A percentile compares a stretch with the other conserved stretches of the same genome.
These are phyloP conservation scores for Tupaia tana DNA, from an alignment of 2,113 vertebrate genomes.

Conservation along the genomic window DNA sequence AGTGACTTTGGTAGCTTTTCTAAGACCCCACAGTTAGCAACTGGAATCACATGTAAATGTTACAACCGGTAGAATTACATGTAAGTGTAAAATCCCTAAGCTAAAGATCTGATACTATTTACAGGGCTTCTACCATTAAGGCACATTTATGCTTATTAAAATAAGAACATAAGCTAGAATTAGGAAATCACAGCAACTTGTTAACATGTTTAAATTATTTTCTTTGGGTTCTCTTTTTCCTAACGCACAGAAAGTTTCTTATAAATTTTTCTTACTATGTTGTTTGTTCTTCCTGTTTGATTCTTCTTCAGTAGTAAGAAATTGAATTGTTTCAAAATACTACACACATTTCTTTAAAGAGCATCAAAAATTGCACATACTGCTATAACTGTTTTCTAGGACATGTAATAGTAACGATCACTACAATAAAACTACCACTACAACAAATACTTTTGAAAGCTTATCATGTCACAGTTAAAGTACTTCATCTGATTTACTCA, in stretches of 20 bases:
- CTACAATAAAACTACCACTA: background rate
- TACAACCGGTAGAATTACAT: background rate
- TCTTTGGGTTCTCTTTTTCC: background rate
- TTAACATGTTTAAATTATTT: background rate
- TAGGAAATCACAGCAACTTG: slow-evolving; percentile 12
- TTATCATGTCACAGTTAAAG: background rate
- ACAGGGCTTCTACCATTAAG: background rate
- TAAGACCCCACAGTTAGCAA: background rate
- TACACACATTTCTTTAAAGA: background rate
- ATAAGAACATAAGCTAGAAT: slow-evolving; percentile 11
- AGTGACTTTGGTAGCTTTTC: background rate
- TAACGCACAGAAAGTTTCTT: background rate
- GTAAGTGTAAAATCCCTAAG: background rate
- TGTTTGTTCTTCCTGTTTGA: background rate
- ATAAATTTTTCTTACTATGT: background rate
- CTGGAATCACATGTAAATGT: background rate
- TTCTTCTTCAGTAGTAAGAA: background rate
- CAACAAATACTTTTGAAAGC: background rate
- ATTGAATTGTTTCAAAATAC: background rate
- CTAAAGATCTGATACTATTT: background rate
- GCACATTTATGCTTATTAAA: slow-evolving; percentile 16
- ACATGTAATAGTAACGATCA: background rate
- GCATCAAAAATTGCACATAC: background rate
- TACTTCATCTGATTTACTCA: background rate
- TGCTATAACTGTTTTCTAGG: background rate